phyloP scores from a whole-genome alignment of 2,113 vertebrate genomes.

The Bucco capensis region DNA sequence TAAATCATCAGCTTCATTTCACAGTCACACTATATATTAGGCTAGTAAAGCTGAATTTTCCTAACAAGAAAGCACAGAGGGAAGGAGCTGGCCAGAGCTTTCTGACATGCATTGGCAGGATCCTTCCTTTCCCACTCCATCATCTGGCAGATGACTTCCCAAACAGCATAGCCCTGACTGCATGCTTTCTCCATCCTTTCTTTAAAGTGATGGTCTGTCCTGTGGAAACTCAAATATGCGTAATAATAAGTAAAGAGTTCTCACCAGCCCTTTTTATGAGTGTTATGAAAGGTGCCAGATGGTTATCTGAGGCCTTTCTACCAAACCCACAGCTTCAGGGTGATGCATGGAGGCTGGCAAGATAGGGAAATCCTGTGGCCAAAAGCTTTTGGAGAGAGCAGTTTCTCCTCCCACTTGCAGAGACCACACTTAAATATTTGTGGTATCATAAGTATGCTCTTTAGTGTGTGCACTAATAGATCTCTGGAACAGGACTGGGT shows the following conservation, averaged over 20 bases:
- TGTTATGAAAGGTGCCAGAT: neutral
- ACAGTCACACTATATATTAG: neutral
- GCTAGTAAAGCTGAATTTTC: neutral
- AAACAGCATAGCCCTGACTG: neutral
- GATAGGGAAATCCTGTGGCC: neutral
- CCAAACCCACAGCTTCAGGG: neutral
- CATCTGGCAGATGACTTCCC: neutral
- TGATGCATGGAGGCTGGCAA: neutral
- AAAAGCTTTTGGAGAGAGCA: slow-evolving; percentile 28
- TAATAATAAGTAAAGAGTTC: neutral
- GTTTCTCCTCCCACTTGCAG: slow-evolving; percentile 35
- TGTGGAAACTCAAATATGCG: neutral
- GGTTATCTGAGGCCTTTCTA: slow-evolving; percentile 16
- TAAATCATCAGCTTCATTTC: neutral
- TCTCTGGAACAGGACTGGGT: slow-evolving; percentile 6
- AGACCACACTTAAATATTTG: slow-evolving; percentile 42
- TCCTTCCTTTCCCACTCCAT: neutral
- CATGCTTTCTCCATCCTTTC: neutral
- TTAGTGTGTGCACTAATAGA: neutral
- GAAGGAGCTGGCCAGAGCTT: neutral
- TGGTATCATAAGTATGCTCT: slow-evolving; percentile 35
- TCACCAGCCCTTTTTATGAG: neutral
- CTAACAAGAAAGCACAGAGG: neutral
- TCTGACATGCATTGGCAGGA: neutral
- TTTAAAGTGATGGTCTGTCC: neutral